Base-by-base conservation (phyloP, 2,888 invertebrate species). In the Eurois occulta region DNA sequence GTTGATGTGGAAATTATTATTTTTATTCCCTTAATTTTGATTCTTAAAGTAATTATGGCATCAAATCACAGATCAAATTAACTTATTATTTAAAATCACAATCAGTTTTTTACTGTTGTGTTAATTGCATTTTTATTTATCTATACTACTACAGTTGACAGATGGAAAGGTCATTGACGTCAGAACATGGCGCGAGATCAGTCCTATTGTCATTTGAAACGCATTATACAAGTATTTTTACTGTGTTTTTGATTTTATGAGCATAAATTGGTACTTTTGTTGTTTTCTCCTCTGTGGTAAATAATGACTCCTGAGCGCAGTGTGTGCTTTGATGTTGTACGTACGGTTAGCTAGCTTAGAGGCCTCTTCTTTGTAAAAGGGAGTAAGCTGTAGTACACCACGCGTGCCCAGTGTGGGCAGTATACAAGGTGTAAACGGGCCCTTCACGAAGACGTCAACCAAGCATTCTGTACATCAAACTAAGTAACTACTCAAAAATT, bases 221-320 rank as follows among this genome's bases (percentile, higher is more conserved):
- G 28, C 58, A 28, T 16, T 58, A 28, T 58, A 28, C 28, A 10
- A 10, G 10, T 60, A 10, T 32, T 18, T 60, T 58, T 32, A 10
- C 16, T 66, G 35, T 77, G 48, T 43, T 35, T n/a, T 68, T 64
- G n/a, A 18, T 65, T 52, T n/a, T 21, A 32, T 35, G 6, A 60
- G 16, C 32, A 10, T 38, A 16, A 5, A 41, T 55, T 60, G 21
- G 41, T 13, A 8, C 43, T 78, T 28, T 48, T 55, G 8, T 74
- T n/a, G 24, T 72, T 75, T 66, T 66, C 38, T 70, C 28, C n/a
- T 72, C 72, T 71, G 84, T 84, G 64, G 28, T 69, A 38, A 43
- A n/a, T 43, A n/a, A 24, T 32, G n/a, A 65, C 55, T 71, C 52
- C 3, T 72, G 64, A 28, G 43, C 41, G 72, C 48, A 83, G 72